A percentile compares a stretch with the other conserved stretches of the same genome.
Conservation (phyloP, 2,797 vertebrate genomes). For the Pangasius djambal region DNA sequence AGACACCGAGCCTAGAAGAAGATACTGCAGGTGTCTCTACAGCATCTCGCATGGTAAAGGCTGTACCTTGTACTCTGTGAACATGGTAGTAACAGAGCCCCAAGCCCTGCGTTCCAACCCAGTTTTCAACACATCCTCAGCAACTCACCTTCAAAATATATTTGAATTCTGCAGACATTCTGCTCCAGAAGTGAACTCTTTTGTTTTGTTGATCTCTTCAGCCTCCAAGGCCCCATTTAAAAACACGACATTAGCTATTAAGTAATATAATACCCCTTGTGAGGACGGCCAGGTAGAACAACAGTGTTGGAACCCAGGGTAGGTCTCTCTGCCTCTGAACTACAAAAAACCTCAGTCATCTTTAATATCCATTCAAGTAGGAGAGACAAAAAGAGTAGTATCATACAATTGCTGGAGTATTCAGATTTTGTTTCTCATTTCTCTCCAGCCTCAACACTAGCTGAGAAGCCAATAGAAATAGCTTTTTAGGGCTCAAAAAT, state of each 20-base stretch:
- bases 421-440: background rate
- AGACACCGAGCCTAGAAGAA: constrained; percentile 89
- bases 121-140: background rate
- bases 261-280: background rate
- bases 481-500: background rate
- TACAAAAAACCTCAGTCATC: background rate
- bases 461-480: background rate
- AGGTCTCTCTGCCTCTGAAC: background rate
- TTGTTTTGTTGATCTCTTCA: background rate
- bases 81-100: constrained; percentile 53
- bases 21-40: constrained; percentile 88
- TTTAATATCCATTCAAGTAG: background rate
- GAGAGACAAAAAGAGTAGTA: background rate
- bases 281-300: background rate
- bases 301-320: background rate
- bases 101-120: background rate
- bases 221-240: background rate
- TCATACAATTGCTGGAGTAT: background rate
- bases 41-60: constrained; percentile 91
- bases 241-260: background rate
- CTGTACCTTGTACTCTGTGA: constrained; percentile 89
- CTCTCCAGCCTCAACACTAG: background rate
- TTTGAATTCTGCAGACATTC: background rate
- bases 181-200: background rate
- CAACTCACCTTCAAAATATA: background rate